Evolutionary conservation across 2,113 vertebrate species (phyloP).

Genomic region (Catagonus wagneri): DNA sequence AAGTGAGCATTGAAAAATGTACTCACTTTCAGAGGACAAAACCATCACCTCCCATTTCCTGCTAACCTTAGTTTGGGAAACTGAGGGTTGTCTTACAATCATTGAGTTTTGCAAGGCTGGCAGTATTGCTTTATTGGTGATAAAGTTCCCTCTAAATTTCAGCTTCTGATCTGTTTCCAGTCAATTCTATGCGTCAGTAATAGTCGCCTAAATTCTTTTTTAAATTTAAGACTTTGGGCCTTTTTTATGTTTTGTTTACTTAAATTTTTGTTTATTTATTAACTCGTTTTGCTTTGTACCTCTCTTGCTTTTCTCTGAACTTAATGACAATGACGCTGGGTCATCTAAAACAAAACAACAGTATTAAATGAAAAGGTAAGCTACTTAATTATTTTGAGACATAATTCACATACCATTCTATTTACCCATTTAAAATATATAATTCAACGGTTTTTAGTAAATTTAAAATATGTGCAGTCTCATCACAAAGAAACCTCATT

Average conservation of each 20-base stretch:
- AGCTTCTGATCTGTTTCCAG: background rate
- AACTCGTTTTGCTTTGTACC: background rate
- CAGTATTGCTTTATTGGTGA: background rate
- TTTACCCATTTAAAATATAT: background rate
- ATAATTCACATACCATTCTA: background rate
- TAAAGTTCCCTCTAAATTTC: background rate
- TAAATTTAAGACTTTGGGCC: background rate
- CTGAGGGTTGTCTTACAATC: background rate
- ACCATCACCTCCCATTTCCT: background rate
- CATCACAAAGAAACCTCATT: background rate
- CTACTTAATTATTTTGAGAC: conserved; percentile 21
- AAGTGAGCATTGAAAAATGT: background rate
- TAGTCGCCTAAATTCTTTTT: background rate
- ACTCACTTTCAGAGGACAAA: background rate
- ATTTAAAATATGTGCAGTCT: background rate
- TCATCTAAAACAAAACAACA: background rate
- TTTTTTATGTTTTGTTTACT: background rate
- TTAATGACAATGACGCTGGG: background rate
- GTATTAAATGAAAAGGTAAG: background rate
- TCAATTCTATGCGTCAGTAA: background rate
- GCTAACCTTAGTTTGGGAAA: background rate
- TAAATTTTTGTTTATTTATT: background rate
- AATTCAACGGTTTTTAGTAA: background rate
- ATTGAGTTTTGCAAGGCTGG: background rate
- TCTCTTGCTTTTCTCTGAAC: background rate